A percentile compares a stretch with the other conserved stretches of the same genome.
phyloP scores from a whole-genome alignment of 2,797 vertebrate species.

The Clamator glandarius region DNA sequence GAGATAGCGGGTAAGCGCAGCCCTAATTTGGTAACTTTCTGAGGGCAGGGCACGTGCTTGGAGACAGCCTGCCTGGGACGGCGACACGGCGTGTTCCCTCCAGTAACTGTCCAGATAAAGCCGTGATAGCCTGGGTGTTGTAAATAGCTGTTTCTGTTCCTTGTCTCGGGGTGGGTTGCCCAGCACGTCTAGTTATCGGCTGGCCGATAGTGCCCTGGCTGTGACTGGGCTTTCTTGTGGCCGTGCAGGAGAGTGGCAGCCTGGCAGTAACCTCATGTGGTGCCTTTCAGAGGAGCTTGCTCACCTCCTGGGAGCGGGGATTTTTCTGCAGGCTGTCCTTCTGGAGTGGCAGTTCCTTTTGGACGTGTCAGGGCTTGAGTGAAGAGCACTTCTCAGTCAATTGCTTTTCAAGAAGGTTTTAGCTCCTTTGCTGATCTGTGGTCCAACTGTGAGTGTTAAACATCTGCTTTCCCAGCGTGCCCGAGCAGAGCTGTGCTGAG shows the following conservation, averaged over 20 bases:
- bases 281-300: not conserved
- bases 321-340: not conserved
- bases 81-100: accelerated
- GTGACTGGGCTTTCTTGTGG: not conserved
- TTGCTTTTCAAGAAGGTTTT: not conserved
- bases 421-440: not conserved
- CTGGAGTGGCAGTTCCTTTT: not conserved
- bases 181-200: not conserved
- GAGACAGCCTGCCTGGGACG: not conserved
- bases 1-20: not conserved
- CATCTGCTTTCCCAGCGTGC: not conserved
- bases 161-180: not conserved
- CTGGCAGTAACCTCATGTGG: not conserved
- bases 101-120: not conserved
- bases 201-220: not conserved
- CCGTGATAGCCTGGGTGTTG: accelerated
- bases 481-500: not conserved
- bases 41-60: accelerated
- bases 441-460: not conserved
- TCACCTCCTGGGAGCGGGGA: accelerated
- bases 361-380: not conserved
- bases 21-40: not conserved
- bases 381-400: not conserved
- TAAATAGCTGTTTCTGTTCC: not conserved
- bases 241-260: not conserved